Base-by-base conservation (phyloP, 1,140 invertebrate species). In the Thaumatotibia leucotreta region DNA sequence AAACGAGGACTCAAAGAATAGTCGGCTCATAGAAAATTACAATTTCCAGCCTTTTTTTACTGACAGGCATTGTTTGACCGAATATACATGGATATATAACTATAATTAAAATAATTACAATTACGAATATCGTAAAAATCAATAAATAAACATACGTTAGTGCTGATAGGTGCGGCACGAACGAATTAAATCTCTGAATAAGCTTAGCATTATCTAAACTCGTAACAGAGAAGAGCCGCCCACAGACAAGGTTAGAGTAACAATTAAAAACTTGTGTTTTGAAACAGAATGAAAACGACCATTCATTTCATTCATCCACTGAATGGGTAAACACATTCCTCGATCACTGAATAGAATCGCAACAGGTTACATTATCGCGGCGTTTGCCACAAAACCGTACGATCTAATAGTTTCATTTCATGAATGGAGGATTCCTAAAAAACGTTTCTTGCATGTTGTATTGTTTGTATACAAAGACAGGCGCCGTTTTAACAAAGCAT, bases 361-460 rank as follows among this genome's bases (percentile, higher is more conserved):
- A 89, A 87, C 87, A 89, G 86, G 85, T 89, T 81, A 82, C 72
- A 82, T 83, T 83, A 83, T 79, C 76, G 79, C 73, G 76, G 74
- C 66, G 75, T 86, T 82, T 74, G 75, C 79, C 70, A 78, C 80
- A 85, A 82, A 86, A 86, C 76, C 65, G 72, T 75, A 75, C 73
- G 83, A 84, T 87, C 84, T 84, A 84, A 86, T 75, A 77, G 79
- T 77, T 84, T 80, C n/a, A n/a, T n/a, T n/a, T n/a, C 76, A 85
- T 88, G 84, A 90, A 90, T 88, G 84, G 80, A 73, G 78, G 75
- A 90, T 84, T 88, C 79, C 85, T 88, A 90, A 90, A 90, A 90
- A 90, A 84, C 83, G 80, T 88, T 90, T 81, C 86, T 90, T 89
- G 82, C 84, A 90, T 87, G 84, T 87, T 86, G 83, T 82, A 90